A percentile compares a stretch with the other conserved stretches of the same genome.
Conservation (phyloP, 2,888 invertebrate species). For the Nomada goodeniana region DNA sequence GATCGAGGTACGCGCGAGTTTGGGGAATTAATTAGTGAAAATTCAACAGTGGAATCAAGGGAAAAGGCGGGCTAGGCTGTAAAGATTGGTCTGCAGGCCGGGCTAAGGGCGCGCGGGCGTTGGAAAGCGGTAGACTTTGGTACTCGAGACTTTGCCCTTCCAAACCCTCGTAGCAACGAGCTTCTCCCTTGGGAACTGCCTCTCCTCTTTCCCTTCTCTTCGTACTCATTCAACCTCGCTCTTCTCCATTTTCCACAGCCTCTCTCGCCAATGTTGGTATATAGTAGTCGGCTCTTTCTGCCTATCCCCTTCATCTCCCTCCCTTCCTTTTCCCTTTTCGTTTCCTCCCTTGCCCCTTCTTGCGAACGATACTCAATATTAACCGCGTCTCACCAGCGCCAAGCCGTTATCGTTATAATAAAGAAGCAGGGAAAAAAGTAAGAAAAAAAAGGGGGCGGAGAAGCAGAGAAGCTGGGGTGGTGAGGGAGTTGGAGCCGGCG, state of each 20-base stretch:
- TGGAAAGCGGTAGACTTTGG: slow-evolving; percentile 70
- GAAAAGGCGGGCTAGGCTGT: slow-evolving; percentile 63
- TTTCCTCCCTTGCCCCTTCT: slow-evolving; percentile 7
- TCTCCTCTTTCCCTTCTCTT: slow-evolving; percentile 27
- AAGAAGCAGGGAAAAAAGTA: slow-evolving; percentile 61
- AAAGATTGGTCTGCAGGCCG: slow-evolving; percentile 71
- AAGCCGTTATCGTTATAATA: slow-evolving; percentile 75
- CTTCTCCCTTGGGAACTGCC: slow-evolving; percentile 67
- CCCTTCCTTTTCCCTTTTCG: neutral
- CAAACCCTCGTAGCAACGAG: slow-evolving; percentile 71
- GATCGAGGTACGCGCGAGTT: slow-evolving; percentile 64
- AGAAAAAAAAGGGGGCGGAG: slow-evolving; percentile 19
- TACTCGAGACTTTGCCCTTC: slow-evolving; percentile 77
- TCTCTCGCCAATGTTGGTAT: slow-evolving; percentile 33
- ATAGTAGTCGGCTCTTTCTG: slow-evolving; percentile 48
- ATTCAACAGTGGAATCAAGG: slow-evolving; percentile 71
- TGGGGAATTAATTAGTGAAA: slow-evolving; percentile 78
- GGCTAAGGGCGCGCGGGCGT: slow-evolving; percentile 45
- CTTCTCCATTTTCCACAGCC: slow-evolving; percentile 58
- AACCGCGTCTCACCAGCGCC: slow-evolving; percentile 72
- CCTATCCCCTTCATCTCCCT: slow-evolving; percentile 6
- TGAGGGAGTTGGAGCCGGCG: slow-evolving; percentile 14
- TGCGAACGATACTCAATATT: slow-evolving; percentile 70
- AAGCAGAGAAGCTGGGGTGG: neutral
- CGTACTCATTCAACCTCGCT: slow-evolving; percentile 53